phyloP scores from a whole-genome alignment of 2,888 invertebrate genomes.

The Erpobdella octoculata region DNA sequence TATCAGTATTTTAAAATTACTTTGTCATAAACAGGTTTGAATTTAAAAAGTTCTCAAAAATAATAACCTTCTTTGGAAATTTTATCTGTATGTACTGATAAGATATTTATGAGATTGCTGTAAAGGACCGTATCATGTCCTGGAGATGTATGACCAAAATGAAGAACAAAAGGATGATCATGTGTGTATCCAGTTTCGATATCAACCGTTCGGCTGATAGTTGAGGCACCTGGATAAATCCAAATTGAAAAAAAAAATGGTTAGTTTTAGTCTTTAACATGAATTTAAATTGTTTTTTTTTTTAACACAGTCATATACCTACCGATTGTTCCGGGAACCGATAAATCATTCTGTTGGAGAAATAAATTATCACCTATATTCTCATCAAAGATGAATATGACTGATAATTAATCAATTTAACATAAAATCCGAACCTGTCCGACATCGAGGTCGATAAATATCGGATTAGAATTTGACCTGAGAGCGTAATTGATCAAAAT shows the following conservation, averaged over 20 bases:
- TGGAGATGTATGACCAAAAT: not conserved
- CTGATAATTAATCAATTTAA: not conserved
- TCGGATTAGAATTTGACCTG: constrained; percentile 69
- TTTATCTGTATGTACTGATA: too few relatives aligned
- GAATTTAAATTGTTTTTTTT: not conserved
- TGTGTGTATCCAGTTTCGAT: not conserved
- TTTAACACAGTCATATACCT: not conserved
- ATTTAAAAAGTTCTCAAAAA: too few relatives aligned
- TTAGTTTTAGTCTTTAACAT: not conserved
- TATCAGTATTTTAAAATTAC: too few relatives aligned
- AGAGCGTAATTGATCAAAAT: constrained; percentile 90
- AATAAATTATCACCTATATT: not conserved
- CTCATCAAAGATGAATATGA: not conserved
- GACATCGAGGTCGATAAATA: constrained; percentile 88
- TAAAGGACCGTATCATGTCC: not conserved
- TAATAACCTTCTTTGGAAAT: too few relatives aligned
- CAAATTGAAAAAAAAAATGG: not conserved
- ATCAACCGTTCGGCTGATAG: not conserved
- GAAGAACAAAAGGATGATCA: not conserved
- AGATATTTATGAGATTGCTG: not conserved
- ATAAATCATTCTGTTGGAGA: constrained; percentile 16
- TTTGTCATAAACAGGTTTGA: too few relatives aligned
- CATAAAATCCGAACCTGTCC: constrained; percentile 61
- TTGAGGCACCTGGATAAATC: not conserved
- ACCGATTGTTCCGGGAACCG: constrained; percentile 22